These are phyloP conservation scores for Sternarchorhynchus goeldii DNA, from an alignment of 2,797 vertebrate genomes.

Conservation along the genomic window DNA sequence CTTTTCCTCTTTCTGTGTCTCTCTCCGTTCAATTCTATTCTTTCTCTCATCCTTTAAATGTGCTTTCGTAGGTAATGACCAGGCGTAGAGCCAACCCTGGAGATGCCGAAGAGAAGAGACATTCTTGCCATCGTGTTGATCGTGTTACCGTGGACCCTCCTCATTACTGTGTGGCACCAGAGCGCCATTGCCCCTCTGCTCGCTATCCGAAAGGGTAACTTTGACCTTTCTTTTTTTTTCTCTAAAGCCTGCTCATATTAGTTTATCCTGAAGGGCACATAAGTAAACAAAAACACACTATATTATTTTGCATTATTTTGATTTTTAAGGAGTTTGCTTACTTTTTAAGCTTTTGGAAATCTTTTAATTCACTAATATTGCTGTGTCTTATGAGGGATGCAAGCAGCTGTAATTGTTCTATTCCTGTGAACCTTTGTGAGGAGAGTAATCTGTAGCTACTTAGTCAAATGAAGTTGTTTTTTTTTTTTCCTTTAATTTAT, in stretches of 20 bases:
- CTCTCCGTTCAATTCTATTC: not conserved
- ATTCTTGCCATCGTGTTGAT: conserved; percentile 98
- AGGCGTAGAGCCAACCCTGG: conserved; percentile 94
- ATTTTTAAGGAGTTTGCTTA: no score
- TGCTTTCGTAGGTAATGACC: conserved; percentile 87
- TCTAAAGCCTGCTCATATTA: no score
- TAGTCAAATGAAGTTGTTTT: no score
- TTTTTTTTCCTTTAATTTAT: not conserved
- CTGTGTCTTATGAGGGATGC: no score
- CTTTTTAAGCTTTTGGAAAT: no score
- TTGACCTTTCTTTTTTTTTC: conserved; percentile 49
- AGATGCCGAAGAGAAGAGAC: conserved; percentile 99
- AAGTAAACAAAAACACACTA: no score
- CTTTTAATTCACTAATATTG: no score
- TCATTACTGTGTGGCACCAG: conserved; percentile 99
- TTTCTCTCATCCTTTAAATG: not conserved
- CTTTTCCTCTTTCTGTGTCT: conserved; percentile 12
- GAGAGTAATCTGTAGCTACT: not conserved
- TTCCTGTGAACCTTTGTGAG: not conserved
- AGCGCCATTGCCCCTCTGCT: conserved; percentile 93
- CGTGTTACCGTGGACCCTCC: conserved; percentile 97
- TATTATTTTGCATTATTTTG: no score
- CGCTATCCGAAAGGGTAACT: conserved; percentile 92
- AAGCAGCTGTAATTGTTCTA: not conserved
- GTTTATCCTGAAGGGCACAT: no score